A percentile compares a stretch with the other conserved stretches of the same genome.
Evolutionary conservation across 2,113 vertebrate genomes (phyloP).

Genomic region (Todiramphus saurophagus): DNA sequence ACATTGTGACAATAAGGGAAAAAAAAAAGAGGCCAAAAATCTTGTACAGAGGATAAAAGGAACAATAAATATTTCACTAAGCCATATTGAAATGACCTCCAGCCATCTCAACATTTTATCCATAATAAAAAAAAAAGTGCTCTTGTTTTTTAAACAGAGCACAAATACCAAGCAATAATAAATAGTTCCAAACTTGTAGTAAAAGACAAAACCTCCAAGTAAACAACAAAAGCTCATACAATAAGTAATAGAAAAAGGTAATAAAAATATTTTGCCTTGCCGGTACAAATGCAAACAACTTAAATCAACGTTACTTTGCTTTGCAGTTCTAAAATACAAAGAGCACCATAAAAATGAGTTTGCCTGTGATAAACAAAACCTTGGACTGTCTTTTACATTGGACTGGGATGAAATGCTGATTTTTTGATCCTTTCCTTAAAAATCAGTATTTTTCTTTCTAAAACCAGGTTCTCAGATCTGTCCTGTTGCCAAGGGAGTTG

Average conservation of each 20-base stretch:
- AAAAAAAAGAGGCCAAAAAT: constrained; percentile 80
- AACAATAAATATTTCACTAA: constrained; percentile 90
- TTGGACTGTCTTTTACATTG: constrained; percentile 67
- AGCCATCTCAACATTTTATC: constrained; percentile 85
- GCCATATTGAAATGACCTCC: constrained; percentile 84
- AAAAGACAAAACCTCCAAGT: constrained; percentile 87
- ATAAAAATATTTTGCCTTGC: constrained; percentile 88
- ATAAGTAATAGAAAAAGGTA: constrained; percentile 88
- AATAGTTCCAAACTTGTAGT: constrained; percentile 89
- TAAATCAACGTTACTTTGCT: constrained; percentile 78
- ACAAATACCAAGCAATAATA: constrained; percentile 88
- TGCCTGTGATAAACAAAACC: constrained; percentile 73
- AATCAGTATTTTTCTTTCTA: not conserved
- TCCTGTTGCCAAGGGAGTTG: not conserved
- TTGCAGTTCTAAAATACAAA: constrained; percentile 80
- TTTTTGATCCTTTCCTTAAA: constrained; percentile 54
- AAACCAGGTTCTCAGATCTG: not conserved
- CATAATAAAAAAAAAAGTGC: constrained; percentile 83
- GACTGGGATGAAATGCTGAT: constrained; percentile 74
- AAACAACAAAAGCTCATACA: constrained; percentile 87
- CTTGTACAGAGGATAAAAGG: constrained; percentile 85
- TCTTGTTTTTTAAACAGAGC: constrained; percentile 81
- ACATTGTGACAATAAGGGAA: constrained; percentile 81
- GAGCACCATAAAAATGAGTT: constrained; percentile 83
- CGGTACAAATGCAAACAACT: constrained; percentile 86